A percentile compares a stretch with the other conserved stretches of the same genome.
Conservation (phyloP, 2,797 vertebrate genomes). For the Poecile montanus region DNA sequence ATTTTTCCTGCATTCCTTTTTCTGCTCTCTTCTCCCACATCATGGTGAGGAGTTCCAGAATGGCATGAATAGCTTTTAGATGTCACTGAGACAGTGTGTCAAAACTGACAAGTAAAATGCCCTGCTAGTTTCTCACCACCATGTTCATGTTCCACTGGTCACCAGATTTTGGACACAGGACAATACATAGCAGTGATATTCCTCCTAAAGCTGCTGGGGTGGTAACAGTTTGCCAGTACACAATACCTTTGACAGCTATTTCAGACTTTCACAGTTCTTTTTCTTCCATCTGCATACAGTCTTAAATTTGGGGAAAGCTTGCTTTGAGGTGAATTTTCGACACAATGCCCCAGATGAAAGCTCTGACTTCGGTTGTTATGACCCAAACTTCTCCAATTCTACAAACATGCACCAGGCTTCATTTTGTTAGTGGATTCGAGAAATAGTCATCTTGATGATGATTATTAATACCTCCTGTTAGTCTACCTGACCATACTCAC, state of each 20-base stretch:
- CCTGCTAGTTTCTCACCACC: neutral
- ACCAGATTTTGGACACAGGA: neutral
- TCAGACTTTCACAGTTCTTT: neutral
- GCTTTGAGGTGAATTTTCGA: neutral
- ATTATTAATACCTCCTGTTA: neutral
- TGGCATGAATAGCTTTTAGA: neutral
- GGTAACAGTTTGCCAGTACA: neutral
- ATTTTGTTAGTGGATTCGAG: neutral
- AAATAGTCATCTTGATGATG: neutral
- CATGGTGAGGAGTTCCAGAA: neutral
- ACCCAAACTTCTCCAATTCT: neutral
- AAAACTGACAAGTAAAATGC: conserved; percentile 22
- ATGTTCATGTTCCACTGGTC: neutral
- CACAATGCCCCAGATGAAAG: neutral
- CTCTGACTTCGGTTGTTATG: neutral
- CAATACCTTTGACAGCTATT: neutral
- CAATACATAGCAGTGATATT: neutral
- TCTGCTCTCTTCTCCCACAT: neutral
- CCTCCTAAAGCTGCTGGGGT: neutral
- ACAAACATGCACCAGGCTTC: neutral
- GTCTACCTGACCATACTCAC: neutral
- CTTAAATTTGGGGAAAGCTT: neutral
- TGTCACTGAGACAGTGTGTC: neutral
- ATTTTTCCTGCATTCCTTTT: neutral
- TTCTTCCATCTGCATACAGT: neutral